These are phyloP conservation scores for Artemia franciscana DNA, from an alignment of 1,140 invertebrate species.

Conservation along the genomic window DNA sequence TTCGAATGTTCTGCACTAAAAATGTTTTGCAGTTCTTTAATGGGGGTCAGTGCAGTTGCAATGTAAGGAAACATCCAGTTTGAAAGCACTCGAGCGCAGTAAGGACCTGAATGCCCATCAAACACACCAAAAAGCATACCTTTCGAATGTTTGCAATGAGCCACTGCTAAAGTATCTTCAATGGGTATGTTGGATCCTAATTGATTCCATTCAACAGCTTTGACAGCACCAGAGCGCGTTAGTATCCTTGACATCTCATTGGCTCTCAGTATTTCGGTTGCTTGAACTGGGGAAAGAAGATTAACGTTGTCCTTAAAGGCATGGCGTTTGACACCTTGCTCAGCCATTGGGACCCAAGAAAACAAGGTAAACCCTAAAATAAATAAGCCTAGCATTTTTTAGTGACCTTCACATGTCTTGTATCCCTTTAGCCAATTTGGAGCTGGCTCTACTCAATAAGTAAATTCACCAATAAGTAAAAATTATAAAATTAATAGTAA, in stretches of 20 bases:
- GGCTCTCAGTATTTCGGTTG: conserved; percentile 41
- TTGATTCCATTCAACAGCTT: conserved; percentile 81
- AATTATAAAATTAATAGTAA: too few species aligned
- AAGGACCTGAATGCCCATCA: conserved; percentile 77
- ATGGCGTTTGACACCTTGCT: too few species aligned
- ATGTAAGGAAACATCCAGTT: conserved; percentile 72
- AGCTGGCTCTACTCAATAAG: too few species aligned
- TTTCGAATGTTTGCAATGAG: conserved; percentile 42
- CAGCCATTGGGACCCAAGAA: too few species aligned
- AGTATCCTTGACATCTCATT: conserved; percentile 61
- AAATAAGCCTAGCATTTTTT: too few species aligned
- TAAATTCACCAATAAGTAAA: too few species aligned
- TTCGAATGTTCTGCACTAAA: background rate
- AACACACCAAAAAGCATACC: conserved; percentile 72
- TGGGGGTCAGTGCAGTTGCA: conserved; percentile 36
- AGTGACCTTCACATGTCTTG: too few species aligned
- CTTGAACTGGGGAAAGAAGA: too few species aligned
- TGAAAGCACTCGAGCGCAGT: conserved; percentile 68
- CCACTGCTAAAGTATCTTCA: conserved; percentile 71
- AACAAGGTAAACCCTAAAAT: too few species aligned
- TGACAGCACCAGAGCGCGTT: conserved; percentile 29
- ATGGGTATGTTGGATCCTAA: conserved; percentile 78
- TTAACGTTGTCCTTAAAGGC: too few species aligned
- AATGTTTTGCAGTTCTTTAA: background rate
- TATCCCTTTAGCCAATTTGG: too few species aligned